Conservation (phyloP, 2,113 vertebrate species). For the Anas platyrhynchos region DNA sequence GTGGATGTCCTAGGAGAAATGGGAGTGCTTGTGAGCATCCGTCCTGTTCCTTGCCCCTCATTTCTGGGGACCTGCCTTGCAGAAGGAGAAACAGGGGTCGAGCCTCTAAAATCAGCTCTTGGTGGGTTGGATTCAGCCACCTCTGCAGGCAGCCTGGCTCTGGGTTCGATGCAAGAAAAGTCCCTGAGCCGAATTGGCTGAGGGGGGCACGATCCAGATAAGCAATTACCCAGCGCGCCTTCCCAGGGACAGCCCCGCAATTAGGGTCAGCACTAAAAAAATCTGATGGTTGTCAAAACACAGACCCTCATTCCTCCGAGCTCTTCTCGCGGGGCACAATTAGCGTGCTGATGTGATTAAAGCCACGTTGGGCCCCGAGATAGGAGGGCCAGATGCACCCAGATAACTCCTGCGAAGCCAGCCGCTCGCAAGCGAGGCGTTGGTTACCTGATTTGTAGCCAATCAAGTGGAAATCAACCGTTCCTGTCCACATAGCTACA, state of each 20-base stretch:
- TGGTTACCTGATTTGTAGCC: conserved; percentile 80
- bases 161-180: neutral
- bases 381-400: conserved; percentile 69
- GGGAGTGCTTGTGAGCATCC: neutral
- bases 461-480: conserved; percentile 77
- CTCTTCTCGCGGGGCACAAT: conserved; percentile 71
- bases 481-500: conserved; percentile 61
- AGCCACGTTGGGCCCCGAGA: conserved; percentile 52
- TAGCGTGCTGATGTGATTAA: conserved; percentile 74
- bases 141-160: conserved; percentile 30
- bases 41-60: neutral
- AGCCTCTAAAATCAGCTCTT: neutral
- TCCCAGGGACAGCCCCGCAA: conserved; percentile 72
- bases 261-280: conserved; percentile 69
- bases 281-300: conserved; percentile 62
- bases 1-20: neutral
- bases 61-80: neutral
- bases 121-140: neutral
- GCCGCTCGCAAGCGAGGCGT: conserved; percentile 53
- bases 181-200: neutral
- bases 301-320: conserved; percentile 61
- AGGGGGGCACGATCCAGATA: conserved; percentile 46
- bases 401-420: conserved; percentile 62
- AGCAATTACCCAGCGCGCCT: conserved; percentile 57
- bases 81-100: neutral